phyloP scores from a whole-genome alignment of 1,140 invertebrate genomes.

The Scylla paramamosain region DNA sequence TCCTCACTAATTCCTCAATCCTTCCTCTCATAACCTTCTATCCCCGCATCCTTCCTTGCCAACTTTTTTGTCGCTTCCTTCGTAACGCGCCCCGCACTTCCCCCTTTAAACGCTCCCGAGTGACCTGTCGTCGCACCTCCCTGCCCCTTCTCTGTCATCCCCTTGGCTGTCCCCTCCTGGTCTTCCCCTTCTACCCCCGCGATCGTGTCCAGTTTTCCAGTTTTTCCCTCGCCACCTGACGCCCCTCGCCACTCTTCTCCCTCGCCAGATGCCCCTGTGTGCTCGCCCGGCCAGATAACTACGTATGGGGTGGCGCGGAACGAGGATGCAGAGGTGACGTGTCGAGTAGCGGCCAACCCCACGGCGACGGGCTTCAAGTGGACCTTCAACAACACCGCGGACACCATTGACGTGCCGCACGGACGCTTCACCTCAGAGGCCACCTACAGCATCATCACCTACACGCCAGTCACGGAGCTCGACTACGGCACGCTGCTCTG shows the following conservation, averaged over 20 bases:
- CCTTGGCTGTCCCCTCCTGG: background rate
- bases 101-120: too few relatives aligned
- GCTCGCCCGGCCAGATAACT: slow-evolving; percentile 86
- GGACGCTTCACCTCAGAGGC: slow-evolving; percentile 83
- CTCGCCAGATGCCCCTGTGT: slow-evolving; percentile 90
- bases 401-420: slow-evolving; percentile 88
- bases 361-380: slow-evolving; percentile 89
- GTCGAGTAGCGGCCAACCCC: slow-evolving; percentile 92
- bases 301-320: slow-evolving; percentile 92
- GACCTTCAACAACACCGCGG: slow-evolving; percentile 93
- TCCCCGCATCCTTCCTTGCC: background rate
- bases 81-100: too few relatives aligned
- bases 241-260: background rate
- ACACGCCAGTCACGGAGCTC: slow-evolving; percentile 90
- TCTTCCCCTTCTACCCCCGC: background rate
- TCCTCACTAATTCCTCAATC: background rate
- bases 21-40: background rate
- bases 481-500: slow-evolving; percentile 92
- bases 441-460: slow-evolving; percentile 82
- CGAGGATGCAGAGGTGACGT: slow-evolving; percentile 90
- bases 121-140: too few relatives aligned
- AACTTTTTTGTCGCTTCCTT: background rate
- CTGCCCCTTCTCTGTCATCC: background rate
- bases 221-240: background rate
- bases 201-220: background rate